phyloP scores from a whole-genome alignment of 2,888 invertebrate genomes.

The Coelinius sp. region DNA sequence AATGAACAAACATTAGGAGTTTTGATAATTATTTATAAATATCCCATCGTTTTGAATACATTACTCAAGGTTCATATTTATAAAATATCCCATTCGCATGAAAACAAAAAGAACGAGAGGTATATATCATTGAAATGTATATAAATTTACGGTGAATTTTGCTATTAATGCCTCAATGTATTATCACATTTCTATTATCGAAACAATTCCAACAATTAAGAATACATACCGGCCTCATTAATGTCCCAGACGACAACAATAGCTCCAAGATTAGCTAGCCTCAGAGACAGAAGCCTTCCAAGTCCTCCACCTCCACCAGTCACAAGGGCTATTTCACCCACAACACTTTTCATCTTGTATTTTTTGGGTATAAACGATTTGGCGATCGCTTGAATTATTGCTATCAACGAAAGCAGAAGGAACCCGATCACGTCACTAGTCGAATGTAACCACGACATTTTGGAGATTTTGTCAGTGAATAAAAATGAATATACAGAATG shows the following conservation, averaged over 20 bases:
- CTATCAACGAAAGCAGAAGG: slow-evolving; percentile 71
- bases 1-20: neutral
- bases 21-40: too few relatives aligned
- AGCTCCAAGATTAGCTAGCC: slow-evolving; percentile 83
- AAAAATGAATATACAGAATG: neutral
- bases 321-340: slow-evolving; percentile 85
- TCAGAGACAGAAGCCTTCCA: slow-evolving; percentile 82
- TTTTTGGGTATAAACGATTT: slow-evolving; percentile 73
- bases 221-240: slow-evolving; percentile 81
- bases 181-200: neutral
- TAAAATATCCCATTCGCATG: too few relatives aligned
- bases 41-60: too few relatives aligned
- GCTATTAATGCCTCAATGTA: neutral
- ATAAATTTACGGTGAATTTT: too few relatives aligned
- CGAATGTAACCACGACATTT: slow-evolving; percentile 72
- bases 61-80: too few relatives aligned
- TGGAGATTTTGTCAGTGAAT: slow-evolving; percentile 14
- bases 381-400: slow-evolving; percentile 74
- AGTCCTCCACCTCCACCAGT: slow-evolving; percentile 93
- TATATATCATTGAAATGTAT: neutral
- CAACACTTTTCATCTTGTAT: slow-evolving; percentile 79
- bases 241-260: slow-evolving; percentile 92
- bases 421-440: slow-evolving; percentile 75
- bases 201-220: neutral
- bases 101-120: too few relatives aligned